Evolutionary conservation across 2,113 vertebrate species (phyloP), one percentile per base, ranked within the genome.

Genomic region (Scophthalmus maximus): DNA sequence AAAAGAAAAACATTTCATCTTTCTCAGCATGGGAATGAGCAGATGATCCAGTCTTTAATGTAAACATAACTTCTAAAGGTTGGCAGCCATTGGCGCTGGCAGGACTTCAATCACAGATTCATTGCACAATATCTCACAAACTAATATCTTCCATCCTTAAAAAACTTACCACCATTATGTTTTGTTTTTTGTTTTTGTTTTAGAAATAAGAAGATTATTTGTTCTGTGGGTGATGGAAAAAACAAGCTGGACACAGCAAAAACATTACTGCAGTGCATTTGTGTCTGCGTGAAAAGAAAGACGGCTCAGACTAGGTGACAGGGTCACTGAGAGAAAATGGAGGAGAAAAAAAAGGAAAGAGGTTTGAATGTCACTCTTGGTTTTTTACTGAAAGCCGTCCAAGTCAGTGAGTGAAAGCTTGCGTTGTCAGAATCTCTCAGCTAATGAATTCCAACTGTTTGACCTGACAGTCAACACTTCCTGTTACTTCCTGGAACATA

Each of bases 381-480:
- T n/a, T 73, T 30, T 18, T 22, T 18, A n/a, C 42, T 17, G 29
- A 47, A 51, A 42, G 46, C 18, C 2, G 7, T 40, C 27, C 0
- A n/a, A 29, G 30, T 61, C 50, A 47, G 17, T 11, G 47, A 64
- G 8, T 72, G 25, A 71, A 65, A 58, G 22, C 30, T 49, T 4
- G 12, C 30, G 50, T 25, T 56, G 36, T 53, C 26, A 57, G 23
- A 36, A 18, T n/a, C 15, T 47, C 18, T 56, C 14, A 15, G 17
- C n/a, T 29, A 11, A 72, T 68, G 32, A 70, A 53, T 32, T 53
- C 47, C 34, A 30, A 23, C 20, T 4, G 29, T 55, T 52, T 30
- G 22, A 46, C 40, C 44, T 70, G 55, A 68, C 40, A 25, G 18
- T 76, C 67, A 59, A 58, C 3, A 8, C 17, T 9, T 46, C 40